Conservation (phyloP, 2,113 vertebrate species). For the Suricata suricatta region DNA sequence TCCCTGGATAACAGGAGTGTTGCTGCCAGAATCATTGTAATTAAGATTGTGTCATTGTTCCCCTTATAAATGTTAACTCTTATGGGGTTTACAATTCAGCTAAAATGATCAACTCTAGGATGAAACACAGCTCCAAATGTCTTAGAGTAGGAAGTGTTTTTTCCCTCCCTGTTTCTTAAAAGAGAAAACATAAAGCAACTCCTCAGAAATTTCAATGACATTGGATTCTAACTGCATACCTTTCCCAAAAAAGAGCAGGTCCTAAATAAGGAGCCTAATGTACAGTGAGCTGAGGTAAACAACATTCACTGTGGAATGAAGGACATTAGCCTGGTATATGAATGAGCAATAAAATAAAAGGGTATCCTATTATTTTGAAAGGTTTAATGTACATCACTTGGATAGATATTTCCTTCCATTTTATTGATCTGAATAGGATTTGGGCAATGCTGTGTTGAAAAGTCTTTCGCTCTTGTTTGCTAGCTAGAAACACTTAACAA, state of each 20-base stretch:
- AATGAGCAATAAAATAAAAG: background rate
- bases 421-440: background rate
- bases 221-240: background rate
- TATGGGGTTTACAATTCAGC: slow-evolving; percentile 61
- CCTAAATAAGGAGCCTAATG: background rate
- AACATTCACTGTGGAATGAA: background rate
- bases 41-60: slow-evolving; percentile 78
- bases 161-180: background rate
- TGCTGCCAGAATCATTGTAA: slow-evolving; percentile 71
- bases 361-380: background rate
- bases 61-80: slow-evolving; percentile 76
- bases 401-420: background rate
- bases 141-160: background rate
- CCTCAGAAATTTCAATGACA: slow-evolving; percentile 5
- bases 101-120: slow-evolving; percentile 58
- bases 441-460: background rate
- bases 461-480: background rate
- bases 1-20: slow-evolving; percentile 71
- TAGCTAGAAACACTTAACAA: slow-evolving; percentile 37
- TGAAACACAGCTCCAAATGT: slow-evolving; percentile 64
- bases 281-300: background rate
- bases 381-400: background rate
- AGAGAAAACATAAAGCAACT: background rate
- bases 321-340: background rate
- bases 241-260: background rate